Evolutionary conservation across 2,113 vertebrate genomes (phyloP).

Genomic region (Atractosteus spatula): DNA sequence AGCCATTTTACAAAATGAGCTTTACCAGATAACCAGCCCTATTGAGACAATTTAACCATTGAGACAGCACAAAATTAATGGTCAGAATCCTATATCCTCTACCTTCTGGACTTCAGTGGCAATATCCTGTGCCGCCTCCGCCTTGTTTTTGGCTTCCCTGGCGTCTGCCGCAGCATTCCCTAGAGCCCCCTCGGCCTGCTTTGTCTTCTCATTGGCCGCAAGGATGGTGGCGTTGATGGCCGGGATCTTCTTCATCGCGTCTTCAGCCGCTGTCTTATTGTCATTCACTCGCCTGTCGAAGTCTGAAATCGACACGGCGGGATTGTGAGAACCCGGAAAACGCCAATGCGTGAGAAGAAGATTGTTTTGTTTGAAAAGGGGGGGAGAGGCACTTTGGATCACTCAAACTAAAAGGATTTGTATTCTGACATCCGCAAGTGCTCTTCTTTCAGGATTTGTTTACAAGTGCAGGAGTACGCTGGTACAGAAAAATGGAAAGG

Average conservation of each 20-base stretch:
- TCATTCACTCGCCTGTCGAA: conserved; percentile 92
- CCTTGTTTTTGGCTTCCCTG: conserved; percentile 79
- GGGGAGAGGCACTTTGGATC: too few species aligned
- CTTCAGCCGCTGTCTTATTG: conserved; percentile 93
- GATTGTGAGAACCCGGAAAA: neutral
- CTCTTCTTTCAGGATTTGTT: too few species aligned
- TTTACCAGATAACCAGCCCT: too few species aligned
- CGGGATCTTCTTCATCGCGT: conserved; percentile 85
- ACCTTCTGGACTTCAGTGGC: conserved; percentile 85
- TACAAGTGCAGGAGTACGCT: too few species aligned
- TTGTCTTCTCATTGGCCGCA: conserved; percentile 84
- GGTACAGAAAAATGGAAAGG: too few species aligned
- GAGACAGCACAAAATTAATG: too few species aligned
- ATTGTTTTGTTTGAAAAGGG: too few species aligned
- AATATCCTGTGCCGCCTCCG: conserved; percentile 81
- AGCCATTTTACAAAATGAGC: too few species aligned
- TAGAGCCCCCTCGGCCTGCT: conserved; percentile 76
- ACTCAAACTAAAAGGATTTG: too few species aligned
- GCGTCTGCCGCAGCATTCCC: conserved; percentile 84
- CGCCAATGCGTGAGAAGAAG: too few species aligned
- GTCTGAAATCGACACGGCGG: conserved; percentile 57
- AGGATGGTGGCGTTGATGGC: conserved; percentile 80
- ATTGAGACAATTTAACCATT: too few species aligned
- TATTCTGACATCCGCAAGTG: too few species aligned
- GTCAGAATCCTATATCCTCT: neutral